These are phyloP conservation scores for Pharmacophagus antenor DNA, from an alignment of 2,888 invertebrate species.

Conservation along the genomic window DNA sequence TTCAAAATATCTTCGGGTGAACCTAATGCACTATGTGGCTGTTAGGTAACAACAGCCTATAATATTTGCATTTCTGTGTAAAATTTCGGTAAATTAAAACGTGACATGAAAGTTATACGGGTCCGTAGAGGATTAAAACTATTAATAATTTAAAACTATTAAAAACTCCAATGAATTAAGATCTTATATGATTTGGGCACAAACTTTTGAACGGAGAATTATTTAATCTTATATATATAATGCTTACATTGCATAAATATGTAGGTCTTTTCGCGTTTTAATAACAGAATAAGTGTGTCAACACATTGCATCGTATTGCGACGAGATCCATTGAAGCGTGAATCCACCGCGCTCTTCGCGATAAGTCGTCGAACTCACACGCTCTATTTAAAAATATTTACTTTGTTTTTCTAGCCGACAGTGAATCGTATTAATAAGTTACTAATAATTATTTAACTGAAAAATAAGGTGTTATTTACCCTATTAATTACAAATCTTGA, in stretches of 20 bases:
- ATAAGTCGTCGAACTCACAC: slow-evolving; percentile 66
- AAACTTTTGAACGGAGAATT: not conserved
- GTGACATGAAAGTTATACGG: no score
- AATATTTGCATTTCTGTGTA: no score
- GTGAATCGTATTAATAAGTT: no score
- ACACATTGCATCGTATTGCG: slow-evolving; percentile 67
- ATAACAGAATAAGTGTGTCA: slow-evolving; percentile 66
- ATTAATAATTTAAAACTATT: no score
- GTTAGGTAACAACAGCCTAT: no score
- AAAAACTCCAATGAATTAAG: no score
- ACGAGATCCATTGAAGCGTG: slow-evolving; percentile 57
- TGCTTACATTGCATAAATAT: slow-evolving; percentile 19
- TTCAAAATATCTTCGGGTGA: no score
- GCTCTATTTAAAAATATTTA: slow-evolving; percentile 64
- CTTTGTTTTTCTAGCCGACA: slow-evolving; percentile 35
- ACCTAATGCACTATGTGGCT: no score
- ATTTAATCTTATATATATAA: not conserved
- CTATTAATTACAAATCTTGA: no score
- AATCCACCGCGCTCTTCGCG: slow-evolving; percentile 58
- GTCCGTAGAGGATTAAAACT: no score
- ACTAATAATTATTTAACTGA: not conserved
- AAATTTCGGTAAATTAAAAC: no score
- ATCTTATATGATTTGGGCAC: no score
- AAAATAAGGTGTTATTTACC: not conserved
- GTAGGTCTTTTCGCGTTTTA: slow-evolving; percentile 45